Evolutionary conservation across 2,888 invertebrate species (phyloP).

Genomic region (Parnassius mnemosyne): DNA sequence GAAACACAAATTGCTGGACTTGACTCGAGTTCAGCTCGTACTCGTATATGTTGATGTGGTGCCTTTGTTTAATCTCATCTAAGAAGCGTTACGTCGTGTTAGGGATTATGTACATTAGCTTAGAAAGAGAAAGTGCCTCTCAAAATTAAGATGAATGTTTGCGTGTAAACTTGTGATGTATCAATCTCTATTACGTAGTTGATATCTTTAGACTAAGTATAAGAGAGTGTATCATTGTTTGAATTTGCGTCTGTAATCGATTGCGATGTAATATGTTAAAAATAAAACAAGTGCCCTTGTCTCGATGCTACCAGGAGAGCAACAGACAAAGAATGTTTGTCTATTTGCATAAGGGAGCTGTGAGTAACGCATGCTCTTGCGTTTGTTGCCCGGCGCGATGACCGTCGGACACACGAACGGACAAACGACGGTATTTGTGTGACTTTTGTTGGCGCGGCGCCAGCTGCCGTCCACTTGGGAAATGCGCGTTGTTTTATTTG

Average conservation of each 20-base stretch:
- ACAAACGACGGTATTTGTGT: slow-evolving; percentile 31
- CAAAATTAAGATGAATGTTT: neutral
- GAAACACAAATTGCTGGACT: too few species aligned
- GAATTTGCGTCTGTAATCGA: slow-evolving; percentile 4
- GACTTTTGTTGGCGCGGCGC: slow-evolving; percentile 29
- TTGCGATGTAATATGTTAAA: slow-evolving; percentile 5
- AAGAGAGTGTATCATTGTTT: neutral
- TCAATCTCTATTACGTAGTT: neutral
- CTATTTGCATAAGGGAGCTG: slow-evolving; percentile 29
- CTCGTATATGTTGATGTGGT: too few species aligned
- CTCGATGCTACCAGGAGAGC: slow-evolving; percentile 13
- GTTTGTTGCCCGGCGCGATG: slow-evolving; percentile 39
- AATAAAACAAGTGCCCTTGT: slow-evolving; percentile 21
- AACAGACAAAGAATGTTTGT: slow-evolving; percentile 28
- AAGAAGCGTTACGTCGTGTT: too few species aligned
- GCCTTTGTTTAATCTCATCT: too few species aligned
- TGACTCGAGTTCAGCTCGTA: too few species aligned
- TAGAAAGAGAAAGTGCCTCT: too few species aligned
- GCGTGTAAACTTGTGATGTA: neutral
- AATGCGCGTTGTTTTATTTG: slow-evolving; percentile 19
- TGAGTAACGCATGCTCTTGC: slow-evolving; percentile 38
- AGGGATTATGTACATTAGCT: too few species aligned
- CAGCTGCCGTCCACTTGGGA: slow-evolving; percentile 26
- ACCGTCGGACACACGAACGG: slow-evolving; percentile 36
- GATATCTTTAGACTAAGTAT: neutral